A percentile compares a stretch with the other conserved stretches of the same genome.
Evolutionary conservation across 2,113 vertebrate genomes (phyloP).

Genomic region (Pomatorhinus ruficollis): DNA sequence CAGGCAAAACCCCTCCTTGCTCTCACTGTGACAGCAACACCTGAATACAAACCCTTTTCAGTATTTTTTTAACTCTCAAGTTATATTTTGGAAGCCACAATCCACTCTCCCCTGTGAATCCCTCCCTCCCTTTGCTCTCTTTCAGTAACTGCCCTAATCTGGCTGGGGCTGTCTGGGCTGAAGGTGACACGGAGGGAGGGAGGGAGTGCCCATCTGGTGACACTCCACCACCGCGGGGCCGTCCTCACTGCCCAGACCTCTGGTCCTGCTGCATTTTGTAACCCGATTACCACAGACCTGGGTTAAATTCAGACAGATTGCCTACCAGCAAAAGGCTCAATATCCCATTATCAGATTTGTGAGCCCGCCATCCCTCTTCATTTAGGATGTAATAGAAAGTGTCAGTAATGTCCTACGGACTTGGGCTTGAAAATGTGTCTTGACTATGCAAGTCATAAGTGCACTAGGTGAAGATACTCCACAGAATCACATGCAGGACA

Average conservation of each 20-base stretch:
- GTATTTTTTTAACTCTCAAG: neutral
- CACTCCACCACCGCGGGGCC: neutral
- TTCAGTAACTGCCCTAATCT: neutral
- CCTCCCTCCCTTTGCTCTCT: neutral
- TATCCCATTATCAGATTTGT: slow-evolving; percentile 66
- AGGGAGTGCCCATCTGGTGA: neutral
- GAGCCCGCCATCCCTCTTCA: slow-evolving; percentile 13
- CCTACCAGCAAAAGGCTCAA: slow-evolving; percentile 42
- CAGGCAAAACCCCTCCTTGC: neutral
- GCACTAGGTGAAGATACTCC: neutral
- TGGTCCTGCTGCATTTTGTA: slow-evolving; percentile 23
- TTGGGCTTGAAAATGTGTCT: neutral
- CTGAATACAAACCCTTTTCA: neutral
- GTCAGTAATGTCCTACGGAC: neutral
- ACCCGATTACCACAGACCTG: slow-evolving; percentile 33
- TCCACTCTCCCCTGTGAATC: neutral
- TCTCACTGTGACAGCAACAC: neutral
- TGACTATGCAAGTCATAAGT: neutral
- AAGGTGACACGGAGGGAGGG: neutral
- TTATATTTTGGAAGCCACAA: neutral
- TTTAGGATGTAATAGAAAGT: slow-evolving; percentile 13
- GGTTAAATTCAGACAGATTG: slow-evolving; percentile 54
- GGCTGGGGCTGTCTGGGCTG: neutral
- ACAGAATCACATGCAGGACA: neutral
- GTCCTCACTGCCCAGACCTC: neutral